These are phyloP conservation scores for Microtus montanus DNA, from an alignment of 2,113 vertebrate species.

Conservation along the genomic window DNA sequence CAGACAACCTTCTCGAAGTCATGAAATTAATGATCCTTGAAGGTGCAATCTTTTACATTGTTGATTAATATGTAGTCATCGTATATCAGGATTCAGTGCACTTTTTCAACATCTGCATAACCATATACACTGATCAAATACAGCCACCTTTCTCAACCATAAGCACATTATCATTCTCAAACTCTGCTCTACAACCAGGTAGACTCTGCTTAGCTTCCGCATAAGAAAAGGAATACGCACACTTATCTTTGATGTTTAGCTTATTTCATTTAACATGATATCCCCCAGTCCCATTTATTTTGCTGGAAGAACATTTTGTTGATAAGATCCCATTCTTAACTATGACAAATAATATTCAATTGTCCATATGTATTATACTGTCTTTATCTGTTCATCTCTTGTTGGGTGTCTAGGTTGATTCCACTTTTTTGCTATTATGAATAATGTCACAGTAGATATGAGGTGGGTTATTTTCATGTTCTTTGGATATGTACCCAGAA, in stretches of 20 bases:
- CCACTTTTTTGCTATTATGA: not conserved
- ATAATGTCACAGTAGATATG: not conserved
- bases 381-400: not conserved
- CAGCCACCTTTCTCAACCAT: not conserved
- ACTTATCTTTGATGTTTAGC: not conserved
- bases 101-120: not conserved
- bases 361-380: not conserved
- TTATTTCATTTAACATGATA: not conserved
- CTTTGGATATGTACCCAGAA: not conserved
- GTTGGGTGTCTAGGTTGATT: not conserved
- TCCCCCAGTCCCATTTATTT: not conserved
- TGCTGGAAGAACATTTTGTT: not conserved
- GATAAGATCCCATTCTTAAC: not conserved
- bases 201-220: not conserved
- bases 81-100: not conserved
- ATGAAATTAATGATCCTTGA: not conserved
- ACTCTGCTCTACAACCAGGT: not conserved
- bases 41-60: not conserved
- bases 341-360: not conserved
- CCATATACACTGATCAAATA: not conserved
- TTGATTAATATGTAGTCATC: not conserved
- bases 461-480: not conserved
- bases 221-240: not conserved
- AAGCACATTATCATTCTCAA: not conserved
- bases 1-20: not conserved